Base-by-base conservation (phyloP, 53 echinoderm and acorn worm species). In the Paracentrotus lividus region DNA sequence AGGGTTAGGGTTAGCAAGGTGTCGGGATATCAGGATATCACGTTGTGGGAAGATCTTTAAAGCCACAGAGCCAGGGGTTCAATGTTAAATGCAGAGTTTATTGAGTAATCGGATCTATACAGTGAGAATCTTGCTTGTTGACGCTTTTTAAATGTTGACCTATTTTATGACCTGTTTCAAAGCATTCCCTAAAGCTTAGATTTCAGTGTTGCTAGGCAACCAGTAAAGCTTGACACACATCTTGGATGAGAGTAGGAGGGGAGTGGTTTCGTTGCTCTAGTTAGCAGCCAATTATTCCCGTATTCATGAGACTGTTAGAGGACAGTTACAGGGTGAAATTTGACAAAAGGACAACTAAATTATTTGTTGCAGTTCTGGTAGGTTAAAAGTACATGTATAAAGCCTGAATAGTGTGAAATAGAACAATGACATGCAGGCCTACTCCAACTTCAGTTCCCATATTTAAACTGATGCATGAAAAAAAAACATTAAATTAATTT, bases 121-220 rank as follows among this genome's bases (percentile, higher is more conserved):
- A 33, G 12, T 4, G n/a, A 15, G 32, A 32, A 72, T 38, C 72
- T 16, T 20, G 72, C 36, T 72, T 72, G 72, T 40, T 72, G 72
- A 72, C 40, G 72, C 20, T 20, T n/a, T n/a, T n/a, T 38, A 72
- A 72, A 10, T 38, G 36, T 72, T 72, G 72, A 72, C 72, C 72
- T 72, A 72, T 72, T 72, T 72, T 16, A 72, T 72, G 72, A 72
- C 72, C 72, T 72, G 40, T 21, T 38, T 40, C 40, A 5, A 18
- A 40, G 72, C 38, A 69, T 69, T 69, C 69, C 69, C 69, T 40
- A 34, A 64, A 38, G 72, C 72, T 72, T 72, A 15, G 72, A 36
- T 72, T 72, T 14, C 36, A 40, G 42, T 20, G 21, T 72, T 72
- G 72, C 72, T 72, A 18, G 21, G 72, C 40, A 72, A 72, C 72